These are phyloP conservation scores for Heptranchias perlo DNA, from an alignment of 2,113 vertebrate species.

Conservation along the genomic window DNA sequence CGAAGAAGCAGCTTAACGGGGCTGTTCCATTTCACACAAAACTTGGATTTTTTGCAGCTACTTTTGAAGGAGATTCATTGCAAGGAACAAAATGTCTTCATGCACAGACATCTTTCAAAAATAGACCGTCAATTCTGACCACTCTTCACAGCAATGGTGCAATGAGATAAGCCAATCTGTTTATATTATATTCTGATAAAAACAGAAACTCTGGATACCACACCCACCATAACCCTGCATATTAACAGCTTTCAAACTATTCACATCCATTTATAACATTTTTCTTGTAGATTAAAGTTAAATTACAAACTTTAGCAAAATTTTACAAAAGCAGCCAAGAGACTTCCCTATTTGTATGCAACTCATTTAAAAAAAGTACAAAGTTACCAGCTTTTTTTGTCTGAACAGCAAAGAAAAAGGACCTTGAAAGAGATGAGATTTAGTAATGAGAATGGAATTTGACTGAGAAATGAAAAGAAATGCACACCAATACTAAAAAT, in stretches of 20 bases:
- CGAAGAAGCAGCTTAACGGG: neutral
- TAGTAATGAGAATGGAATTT: neutral
- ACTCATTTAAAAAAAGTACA: neutral
- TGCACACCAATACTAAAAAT: neutral
- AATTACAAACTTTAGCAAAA: neutral
- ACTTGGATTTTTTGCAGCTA: neutral
- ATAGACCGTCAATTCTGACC: neutral
- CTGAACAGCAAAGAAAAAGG: neutral
- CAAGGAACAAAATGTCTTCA: neutral
- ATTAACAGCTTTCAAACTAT: neutral
- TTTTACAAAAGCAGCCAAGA: neutral
- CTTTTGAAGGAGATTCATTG: neutral
- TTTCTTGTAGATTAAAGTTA: neutral
- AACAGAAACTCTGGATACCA: neutral
- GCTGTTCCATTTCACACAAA: neutral
- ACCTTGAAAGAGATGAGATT: neutral
- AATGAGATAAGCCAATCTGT: neutral
- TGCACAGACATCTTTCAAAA: neutral
- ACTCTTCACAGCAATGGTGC: neutral
- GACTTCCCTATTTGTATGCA: neutral
- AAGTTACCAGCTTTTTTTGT: neutral
- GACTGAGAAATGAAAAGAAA: neutral
- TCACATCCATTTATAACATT: neutral
- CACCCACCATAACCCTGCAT: neutral
- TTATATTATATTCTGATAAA: neutral